Evolutionary conservation across 2,113 vertebrate genomes (phyloP).

Genomic region (Globicephala melas): DNA sequence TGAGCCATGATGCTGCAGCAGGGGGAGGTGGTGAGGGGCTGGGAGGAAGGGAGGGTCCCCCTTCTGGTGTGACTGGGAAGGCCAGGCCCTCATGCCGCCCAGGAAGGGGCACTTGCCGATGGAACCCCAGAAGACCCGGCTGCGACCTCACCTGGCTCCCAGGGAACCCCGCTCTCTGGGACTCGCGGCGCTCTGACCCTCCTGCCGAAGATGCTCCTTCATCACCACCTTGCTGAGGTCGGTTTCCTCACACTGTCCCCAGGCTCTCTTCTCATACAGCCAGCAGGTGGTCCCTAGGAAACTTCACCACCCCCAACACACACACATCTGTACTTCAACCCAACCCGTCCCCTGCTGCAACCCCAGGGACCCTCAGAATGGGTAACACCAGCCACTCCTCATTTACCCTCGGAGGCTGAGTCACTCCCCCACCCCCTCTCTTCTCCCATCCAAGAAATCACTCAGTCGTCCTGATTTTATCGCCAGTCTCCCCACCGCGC

Average conservation of each 20-base stretch:
- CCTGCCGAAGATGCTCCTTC: neutral
- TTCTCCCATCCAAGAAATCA: neutral
- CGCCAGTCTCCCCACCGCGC: neutral
- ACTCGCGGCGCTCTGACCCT: accelerated
- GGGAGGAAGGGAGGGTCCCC: too few relatives aligned
- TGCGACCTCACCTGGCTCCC: accelerated
- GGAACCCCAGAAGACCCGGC: neutral
- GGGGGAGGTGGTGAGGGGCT: neutral
- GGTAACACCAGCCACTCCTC: neutral
- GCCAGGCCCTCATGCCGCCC: neutral
- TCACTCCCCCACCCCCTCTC: neutral
- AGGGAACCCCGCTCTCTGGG: neutral
- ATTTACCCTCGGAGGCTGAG: neutral
- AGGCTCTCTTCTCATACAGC: neutral
- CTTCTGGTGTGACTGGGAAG: neutral
- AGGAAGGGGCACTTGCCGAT: neutral
- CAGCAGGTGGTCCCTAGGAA: neutral
- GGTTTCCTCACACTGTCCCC: neutral
- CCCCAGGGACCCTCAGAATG: neutral
- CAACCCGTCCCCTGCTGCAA: neutral
- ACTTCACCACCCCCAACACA: neutral
- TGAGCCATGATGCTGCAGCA: accelerated
- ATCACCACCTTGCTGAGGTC: neutral
- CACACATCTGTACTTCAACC: neutral
- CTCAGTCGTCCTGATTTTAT: neutral